Base-by-base conservation (phyloP, 64 coral and sea anemone species). In the Anthopleura sola region DNA sequence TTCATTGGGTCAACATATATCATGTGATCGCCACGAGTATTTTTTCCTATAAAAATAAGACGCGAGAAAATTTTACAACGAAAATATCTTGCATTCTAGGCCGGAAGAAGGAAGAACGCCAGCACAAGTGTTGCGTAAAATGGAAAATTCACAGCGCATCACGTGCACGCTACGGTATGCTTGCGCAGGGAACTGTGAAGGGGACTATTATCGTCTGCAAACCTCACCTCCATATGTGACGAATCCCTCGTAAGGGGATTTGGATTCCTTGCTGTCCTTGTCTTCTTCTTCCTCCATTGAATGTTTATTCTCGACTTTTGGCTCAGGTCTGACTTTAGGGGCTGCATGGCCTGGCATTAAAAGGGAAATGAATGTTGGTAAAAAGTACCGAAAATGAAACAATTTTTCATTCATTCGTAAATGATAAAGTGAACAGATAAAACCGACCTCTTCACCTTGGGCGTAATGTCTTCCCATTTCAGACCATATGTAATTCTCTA, bases 1-100 rank as follows among this genome's bases (percentile, higher is more conserved):
- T 83, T 83, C 49, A 54, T 56, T 37, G 82, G 82, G 19, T 83
- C 50, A 7, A 83, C 6, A 23, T 83, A 83, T 36, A 83, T 56
- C 10, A 83, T 58, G 82, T 83, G 82, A 3, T 83, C 21, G 32
- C 51, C 82, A 53, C n/a, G 24, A 10, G 50, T 14, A 29, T 83
- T 83, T 51, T 83, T 83, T 15, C 55, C 82, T 83, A 57, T 34
- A 36, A 83, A 6, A 48, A 48, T 36, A 2, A 47, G 18, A 62
- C n/a, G n/a, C 24, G 23, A 26, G 21, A n/a, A 26, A 62, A 11
- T n/a, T 4, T 62, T 0, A 62, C 7, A 4, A 62, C 23, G 0
- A 26, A 62, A 24, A 62, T 26, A 62, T 1, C 21, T 0, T 62
- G 16, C 50, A 13, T 62, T 0, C n/a, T 26, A 23, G 40, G 40